phyloP scores from a whole-genome alignment of 2,888 invertebrate species.

The Oscheius sp. region DNA sequence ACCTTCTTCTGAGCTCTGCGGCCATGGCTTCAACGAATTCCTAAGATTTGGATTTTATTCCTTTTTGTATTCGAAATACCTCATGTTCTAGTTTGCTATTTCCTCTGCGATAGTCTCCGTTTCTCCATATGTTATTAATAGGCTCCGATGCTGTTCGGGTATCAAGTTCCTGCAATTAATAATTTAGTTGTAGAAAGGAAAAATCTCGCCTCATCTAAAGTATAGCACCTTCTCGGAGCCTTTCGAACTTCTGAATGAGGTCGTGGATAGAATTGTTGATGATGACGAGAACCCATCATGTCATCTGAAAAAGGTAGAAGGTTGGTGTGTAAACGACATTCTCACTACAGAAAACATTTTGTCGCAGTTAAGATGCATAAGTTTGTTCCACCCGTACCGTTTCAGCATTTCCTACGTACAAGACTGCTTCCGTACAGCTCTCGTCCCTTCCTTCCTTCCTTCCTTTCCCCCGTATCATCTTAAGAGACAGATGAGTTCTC shows the following conservation, averaged over 20 bases:
- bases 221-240: constrained; percentile 40
- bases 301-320: constrained; percentile 1
- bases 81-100: neutral
- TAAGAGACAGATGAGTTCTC: no score
- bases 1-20: constrained; percentile 43
- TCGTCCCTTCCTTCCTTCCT: no score
- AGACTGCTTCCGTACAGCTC: no score
- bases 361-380: no score
- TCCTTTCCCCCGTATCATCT: no score
- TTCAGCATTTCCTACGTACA: no score
- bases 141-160: constrained; percentile 1
- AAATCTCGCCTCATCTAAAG: neutral
- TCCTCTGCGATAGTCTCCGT: neutral
- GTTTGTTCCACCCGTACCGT: no score
- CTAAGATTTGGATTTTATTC: constrained; percentile 29
- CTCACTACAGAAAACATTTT: no score
- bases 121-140: constrained; percentile 2
- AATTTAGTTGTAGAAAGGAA: neutral
- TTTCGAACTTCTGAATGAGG: constrained; percentile 47
- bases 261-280: constrained; percentile 40
- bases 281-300: constrained; percentile 43
- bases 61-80: neutral
- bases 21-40: constrained; percentile 52
- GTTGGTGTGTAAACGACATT: no score
- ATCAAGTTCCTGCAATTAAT: neutral